A percentile compares a stretch with the other conserved stretches of the same genome.
Conservation (phyloP, 2,113 vertebrate genomes). For the Falcunculus frontatus region DNA sequence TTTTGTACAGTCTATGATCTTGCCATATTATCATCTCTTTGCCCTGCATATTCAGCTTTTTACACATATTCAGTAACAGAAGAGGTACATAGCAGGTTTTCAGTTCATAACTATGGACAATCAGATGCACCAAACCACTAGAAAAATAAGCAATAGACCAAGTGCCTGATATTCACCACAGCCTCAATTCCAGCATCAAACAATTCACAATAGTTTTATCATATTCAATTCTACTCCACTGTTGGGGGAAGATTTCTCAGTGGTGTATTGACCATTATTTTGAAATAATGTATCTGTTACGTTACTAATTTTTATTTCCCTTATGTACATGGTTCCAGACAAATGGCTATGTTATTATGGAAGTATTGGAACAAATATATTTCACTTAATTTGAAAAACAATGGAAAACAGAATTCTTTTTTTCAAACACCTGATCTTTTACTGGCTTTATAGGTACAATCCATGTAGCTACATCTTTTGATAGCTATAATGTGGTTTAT, state of each 20-base stretch:
- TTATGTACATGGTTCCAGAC: background rate
- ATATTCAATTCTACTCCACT: background rate
- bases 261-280: background rate
- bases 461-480: background rate
- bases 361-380: background rate
- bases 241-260: background rate
- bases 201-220: background rate
- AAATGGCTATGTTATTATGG: background rate
- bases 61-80: background rate
- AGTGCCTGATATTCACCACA: background rate
- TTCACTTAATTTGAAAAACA: background rate
- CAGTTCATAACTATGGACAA: background rate
- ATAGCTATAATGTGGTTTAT: background rate
- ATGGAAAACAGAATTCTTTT: background rate
- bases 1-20: background rate
- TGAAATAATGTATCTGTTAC: background rate
- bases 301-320: background rate
- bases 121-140: background rate
- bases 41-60: background rate
- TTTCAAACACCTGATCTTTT: background rate
- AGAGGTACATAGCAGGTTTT: background rate
- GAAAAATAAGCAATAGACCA: background rate
- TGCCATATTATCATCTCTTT: background rate
- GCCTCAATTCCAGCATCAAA: background rate
- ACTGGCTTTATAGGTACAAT: background rate